Evolutionary conservation across 2,797 vertebrate genomes (phyloP).

Genomic region (Hyperoplus immaculatus): DNA sequence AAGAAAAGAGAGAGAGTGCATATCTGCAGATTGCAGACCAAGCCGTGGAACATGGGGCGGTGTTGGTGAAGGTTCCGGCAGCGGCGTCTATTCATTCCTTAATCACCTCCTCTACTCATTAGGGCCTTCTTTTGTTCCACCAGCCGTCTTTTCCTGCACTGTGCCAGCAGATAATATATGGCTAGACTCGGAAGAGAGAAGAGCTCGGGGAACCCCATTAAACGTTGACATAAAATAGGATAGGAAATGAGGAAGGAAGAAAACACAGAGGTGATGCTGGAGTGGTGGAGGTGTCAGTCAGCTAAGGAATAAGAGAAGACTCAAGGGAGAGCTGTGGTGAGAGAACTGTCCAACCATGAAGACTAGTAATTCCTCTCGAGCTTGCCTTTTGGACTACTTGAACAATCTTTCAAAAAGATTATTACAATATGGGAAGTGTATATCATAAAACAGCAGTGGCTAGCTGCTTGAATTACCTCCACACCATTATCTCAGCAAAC

Average conservation of each 20-base stretch:
- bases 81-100: constrained; percentile 74
- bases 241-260: constrained; percentile 34
- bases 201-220: constrained; percentile 70
- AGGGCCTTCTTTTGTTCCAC: constrained; percentile 78
- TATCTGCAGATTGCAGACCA: constrained; percentile 79
- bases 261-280: constrained; percentile 25
- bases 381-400: constrained; percentile 36
- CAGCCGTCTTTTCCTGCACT: constrained; percentile 49
- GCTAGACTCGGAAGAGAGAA: constrained; percentile 53
- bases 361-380: constrained; percentile 45
- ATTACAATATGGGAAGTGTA: constrained; percentile 22
- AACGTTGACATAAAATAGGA: constrained; percentile 52
- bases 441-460: constrained; percentile 33
- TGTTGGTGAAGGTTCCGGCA: constrained; percentile 60
- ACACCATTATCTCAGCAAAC: constrained; percentile 35
- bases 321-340: constrained; percentile 46
- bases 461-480: constrained; percentile 27
- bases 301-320: constrained; percentile 45
- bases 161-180: constrained; percentile 74
- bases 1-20: constrained; percentile 48
- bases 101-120: constrained; percentile 84
- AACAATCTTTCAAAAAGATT: constrained; percentile 29
- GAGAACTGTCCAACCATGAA: constrained; percentile 46
- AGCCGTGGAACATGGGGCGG: constrained; percentile 44
- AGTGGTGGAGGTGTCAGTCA: constrained; percentile 51